A percentile compares a stretch with the other conserved stretches of the same genome.
phyloP scores from a whole-genome alignment of 2,797 vertebrate species.

The Channallabes apus region DNA sequence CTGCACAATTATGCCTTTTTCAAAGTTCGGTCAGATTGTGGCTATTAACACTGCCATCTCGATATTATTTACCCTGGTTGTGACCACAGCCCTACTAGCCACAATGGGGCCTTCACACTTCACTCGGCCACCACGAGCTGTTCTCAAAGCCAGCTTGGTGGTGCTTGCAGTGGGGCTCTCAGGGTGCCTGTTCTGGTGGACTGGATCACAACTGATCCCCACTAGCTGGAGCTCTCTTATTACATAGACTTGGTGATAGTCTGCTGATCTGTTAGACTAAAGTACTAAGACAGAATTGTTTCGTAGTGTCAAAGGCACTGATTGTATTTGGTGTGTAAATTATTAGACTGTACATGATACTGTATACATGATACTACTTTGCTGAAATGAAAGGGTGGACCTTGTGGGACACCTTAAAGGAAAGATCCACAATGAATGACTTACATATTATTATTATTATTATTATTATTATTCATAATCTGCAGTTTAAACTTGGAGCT shows the following conservation, averaged over 20 bases:
- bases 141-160: slow-evolving; percentile 84
- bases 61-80: slow-evolving; percentile 88
- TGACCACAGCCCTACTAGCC: slow-evolving; percentile 88
- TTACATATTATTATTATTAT: not conserved
- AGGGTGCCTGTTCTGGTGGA: slow-evolving; percentile 74
- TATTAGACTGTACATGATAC: slow-evolving; percentile 4
- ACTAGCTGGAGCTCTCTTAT: slow-evolving; percentile 65
- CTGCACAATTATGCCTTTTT: slow-evolving; percentile 96
- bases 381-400: not conserved
- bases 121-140: slow-evolving; percentile 81
- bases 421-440: not conserved
- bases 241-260: slow-evolving; percentile 37
- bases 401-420: slow-evolving; percentile 13
- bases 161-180: slow-evolving; percentile 71
- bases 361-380: not conserved
- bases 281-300: not conserved
- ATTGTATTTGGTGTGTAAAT: slow-evolving; percentile 37
- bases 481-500: not conserved
- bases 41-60: slow-evolving; percentile 94
- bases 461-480: not conserved
- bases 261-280: not conserved
- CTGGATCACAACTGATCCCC: slow-evolving; percentile 65
- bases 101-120: slow-evolving; percentile 84
- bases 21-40: slow-evolving; percentile 97
- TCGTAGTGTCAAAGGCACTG: not conserved